Percentiles rank a stretch among this genome's conserved stretches.
These are phyloP conservation scores for Dastarcus helophoroides DNA, from an alignment of 2,888 invertebrate genomes.

Conservation along the genomic window DNA sequence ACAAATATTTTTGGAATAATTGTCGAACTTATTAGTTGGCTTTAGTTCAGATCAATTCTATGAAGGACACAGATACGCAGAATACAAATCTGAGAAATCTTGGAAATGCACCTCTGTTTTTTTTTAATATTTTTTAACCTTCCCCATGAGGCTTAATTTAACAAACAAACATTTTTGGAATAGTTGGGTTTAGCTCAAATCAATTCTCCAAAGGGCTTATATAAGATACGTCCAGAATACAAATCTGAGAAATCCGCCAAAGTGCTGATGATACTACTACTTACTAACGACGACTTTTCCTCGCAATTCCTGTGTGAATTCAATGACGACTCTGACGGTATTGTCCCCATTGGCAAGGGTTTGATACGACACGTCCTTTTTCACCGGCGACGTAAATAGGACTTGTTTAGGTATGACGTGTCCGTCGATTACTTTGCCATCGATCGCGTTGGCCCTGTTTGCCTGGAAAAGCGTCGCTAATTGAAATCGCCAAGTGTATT, in stretches of 20 bases:
- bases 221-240: no score
- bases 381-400: conserved; percentile 74
- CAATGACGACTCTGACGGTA: conserved; percentile 71
- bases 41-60: no score
- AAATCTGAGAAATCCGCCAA: not conserved
- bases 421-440: conserved; percentile 76
- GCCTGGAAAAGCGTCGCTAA: conserved; percentile 26
- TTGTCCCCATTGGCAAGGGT: conserved; percentile 76
- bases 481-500: conserved; percentile 3
- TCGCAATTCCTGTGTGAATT: conserved; percentile 61
- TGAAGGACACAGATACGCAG: no score
- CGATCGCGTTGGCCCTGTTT: conserved; percentile 50
- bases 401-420: conserved; percentile 82
- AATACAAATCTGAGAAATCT: no score
- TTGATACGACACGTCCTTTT: conserved; percentile 59
- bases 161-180: no score
- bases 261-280: conserved; percentile 11
- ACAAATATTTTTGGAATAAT: no score
- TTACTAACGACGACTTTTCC: conserved; percentile 49
- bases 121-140: no score
- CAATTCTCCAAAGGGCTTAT: no score
- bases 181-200: no score
- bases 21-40: no score
- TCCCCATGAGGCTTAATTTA: no score
- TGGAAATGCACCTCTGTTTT: no score